These are phyloP conservation scores for Phocoena sinus DNA, from an alignment of 2,113 vertebrate species.

Conservation along the genomic window DNA sequence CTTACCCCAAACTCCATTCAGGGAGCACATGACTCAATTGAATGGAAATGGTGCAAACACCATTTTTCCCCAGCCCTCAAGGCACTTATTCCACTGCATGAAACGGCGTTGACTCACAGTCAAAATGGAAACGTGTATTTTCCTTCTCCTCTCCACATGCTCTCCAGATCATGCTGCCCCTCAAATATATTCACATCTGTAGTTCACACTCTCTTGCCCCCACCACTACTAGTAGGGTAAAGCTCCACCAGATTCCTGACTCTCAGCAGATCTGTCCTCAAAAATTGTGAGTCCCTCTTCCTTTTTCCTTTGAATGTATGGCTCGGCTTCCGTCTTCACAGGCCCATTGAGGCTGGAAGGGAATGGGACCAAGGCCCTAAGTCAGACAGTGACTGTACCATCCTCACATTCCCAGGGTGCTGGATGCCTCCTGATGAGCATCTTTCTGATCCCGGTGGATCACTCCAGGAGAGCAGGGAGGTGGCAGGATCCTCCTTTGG, in stretches of 20 bases:
- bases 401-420: neutral
- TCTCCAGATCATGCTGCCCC: neutral
- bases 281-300: neutral
- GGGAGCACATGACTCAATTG: neutral
- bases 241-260: neutral
- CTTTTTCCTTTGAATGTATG: neutral
- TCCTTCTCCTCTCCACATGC: neutral
- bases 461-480: neutral
- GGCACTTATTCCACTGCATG: neutral
- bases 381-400: neutral
- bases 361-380: neutral
- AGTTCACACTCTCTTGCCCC: neutral
- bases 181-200: neutral
- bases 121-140: neutral
- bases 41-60: neutral
- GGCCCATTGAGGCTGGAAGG: neutral
- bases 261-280: neutral
- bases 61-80: neutral
- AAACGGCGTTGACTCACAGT: neutral
- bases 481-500: neutral
- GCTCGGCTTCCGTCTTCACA: neutral
- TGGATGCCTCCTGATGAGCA: neutral
- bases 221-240: neutral
- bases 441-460: neutral
- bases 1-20: neutral